Evolutionary conservation across 2,113 vertebrate genomes (phyloP).

Genomic region (Anthoscopus minutus): DNA sequence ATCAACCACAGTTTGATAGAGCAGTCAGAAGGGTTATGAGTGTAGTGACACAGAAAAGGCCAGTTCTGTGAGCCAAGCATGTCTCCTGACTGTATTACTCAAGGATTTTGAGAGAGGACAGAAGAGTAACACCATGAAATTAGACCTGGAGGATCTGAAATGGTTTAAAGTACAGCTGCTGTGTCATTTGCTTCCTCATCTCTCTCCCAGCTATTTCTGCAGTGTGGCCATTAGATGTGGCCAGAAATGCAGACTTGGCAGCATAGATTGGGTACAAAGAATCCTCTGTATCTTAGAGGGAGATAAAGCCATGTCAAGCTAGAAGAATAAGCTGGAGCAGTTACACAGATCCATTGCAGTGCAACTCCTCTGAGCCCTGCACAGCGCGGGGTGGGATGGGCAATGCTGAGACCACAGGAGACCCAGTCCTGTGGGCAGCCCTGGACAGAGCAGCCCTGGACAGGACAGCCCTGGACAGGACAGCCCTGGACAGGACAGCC

Average conservation of each 20-base stretch:
- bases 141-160: not conserved
- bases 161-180: not conserved
- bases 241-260: not conserved
- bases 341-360: too few species aligned
- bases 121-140: not conserved
- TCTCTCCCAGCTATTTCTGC: not conserved
- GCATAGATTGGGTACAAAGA: not conserved
- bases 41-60: not conserved
- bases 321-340: not conserved
- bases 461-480: too few species aligned
- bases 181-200: not conserved
- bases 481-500: rapidly evolving
- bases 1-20: not conserved
- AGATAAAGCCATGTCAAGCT: not conserved
- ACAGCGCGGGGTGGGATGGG: not conserved
- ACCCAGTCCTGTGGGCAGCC: too few species aligned
- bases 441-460: too few species aligned
- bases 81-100: not conserved
- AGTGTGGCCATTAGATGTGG: not conserved
- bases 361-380: not conserved
- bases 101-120: not conserved
- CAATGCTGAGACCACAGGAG: rapidly evolving
- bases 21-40: not conserved
- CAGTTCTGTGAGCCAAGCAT: not conserved
- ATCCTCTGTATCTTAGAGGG: not conserved